Percentiles rank a stretch among this genome's conserved stretches.
Evolutionary conservation across 2,113 vertebrate genomes (phyloP).

Genomic region (Marcusenius ussheri): DNA sequence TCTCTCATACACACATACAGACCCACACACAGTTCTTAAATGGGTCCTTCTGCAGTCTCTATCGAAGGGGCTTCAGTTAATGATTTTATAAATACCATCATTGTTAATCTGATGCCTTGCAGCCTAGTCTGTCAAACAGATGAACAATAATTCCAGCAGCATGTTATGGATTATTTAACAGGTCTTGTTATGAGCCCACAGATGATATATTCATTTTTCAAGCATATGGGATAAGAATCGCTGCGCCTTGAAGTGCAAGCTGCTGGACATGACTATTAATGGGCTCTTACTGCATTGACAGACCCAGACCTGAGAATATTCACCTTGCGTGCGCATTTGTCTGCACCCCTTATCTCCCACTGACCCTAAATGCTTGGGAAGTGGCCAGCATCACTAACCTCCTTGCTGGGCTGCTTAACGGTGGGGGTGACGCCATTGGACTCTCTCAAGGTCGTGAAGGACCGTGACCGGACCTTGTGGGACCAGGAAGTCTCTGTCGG

Average conservation of each 20-base stretch:
- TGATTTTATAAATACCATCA: neutral
- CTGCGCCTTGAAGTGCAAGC: neutral
- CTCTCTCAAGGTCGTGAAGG: slow-evolving; percentile 53
- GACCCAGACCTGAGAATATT: neutral
- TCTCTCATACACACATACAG: neutral
- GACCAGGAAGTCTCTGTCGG: slow-evolving; percentile 49
- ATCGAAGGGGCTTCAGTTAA: neutral
- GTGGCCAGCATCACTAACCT: slow-evolving; percentile 51
- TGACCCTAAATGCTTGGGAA: neutral
- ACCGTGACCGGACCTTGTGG: slow-evolving; percentile 44
- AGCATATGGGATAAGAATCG: neutral
- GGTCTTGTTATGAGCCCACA: neutral
- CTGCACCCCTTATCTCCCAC: neutral
- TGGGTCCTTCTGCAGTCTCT: neutral
- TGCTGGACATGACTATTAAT: neutral
- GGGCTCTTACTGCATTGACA: neutral
- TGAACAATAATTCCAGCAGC: neutral
- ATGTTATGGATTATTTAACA: neutral
- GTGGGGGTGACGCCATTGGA: slow-evolving; percentile 54
- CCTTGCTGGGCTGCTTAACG: slow-evolving; percentile 43
- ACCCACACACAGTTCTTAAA: neutral
- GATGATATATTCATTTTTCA: neutral
- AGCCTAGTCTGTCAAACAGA: neutral
- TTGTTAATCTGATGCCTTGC: neutral
- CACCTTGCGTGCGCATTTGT: neutral